These are phyloP conservation scores for Plagiodera versicolora DNA, from an alignment of 2,888 invertebrate genomes.

Conservation along the genomic window DNA sequence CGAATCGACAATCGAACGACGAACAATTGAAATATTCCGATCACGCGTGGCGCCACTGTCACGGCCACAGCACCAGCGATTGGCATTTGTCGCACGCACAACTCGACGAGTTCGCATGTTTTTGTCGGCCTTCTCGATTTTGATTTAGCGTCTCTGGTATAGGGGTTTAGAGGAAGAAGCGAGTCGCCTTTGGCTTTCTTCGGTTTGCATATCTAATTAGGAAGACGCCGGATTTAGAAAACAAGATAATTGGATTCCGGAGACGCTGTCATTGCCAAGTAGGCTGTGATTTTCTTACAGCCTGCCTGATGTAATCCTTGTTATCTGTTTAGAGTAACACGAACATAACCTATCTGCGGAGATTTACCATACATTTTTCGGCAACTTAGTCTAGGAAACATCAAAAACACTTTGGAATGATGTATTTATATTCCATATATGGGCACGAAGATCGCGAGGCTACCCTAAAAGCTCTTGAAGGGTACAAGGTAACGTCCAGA, in stretches of 20 bases:
- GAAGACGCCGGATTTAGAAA: slow-evolving; percentile 1
- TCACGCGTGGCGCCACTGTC: slow-evolving; percentile 44
- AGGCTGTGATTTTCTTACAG: neutral
- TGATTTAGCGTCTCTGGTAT: slow-evolving; percentile 23
- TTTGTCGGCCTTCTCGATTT: slow-evolving; percentile 34
- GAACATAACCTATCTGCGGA: too few relatives aligned
- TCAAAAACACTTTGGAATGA: too few relatives aligned
- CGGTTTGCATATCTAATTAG: slow-evolving; percentile 6
- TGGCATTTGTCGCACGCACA: slow-evolving; percentile 40
- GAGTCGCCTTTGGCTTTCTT: neutral
- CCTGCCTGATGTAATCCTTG: too few relatives aligned
- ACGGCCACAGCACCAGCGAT: slow-evolving; percentile 35
- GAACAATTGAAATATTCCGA: slow-evolving; percentile 32
- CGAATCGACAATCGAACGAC: slow-evolving; percentile 17
- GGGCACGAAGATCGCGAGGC: too few relatives aligned
- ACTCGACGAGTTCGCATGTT: slow-evolving; percentile 41
- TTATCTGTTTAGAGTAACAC: too few relatives aligned
- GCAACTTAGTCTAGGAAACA: too few relatives aligned
- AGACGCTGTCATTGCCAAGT: neutral
- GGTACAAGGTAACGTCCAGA: too few relatives aligned
- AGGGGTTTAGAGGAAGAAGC: neutral
- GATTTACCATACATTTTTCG: too few relatives aligned
- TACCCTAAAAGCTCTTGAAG: too few relatives aligned
- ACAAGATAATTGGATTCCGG: slow-evolving; percentile 14
- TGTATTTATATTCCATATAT: too few relatives aligned